Percentiles rank a stretch among this genome's conserved stretches.
Evolutionary conservation across 2,797 vertebrate species (phyloP).

Genomic region (Sparus aurata): DNA sequence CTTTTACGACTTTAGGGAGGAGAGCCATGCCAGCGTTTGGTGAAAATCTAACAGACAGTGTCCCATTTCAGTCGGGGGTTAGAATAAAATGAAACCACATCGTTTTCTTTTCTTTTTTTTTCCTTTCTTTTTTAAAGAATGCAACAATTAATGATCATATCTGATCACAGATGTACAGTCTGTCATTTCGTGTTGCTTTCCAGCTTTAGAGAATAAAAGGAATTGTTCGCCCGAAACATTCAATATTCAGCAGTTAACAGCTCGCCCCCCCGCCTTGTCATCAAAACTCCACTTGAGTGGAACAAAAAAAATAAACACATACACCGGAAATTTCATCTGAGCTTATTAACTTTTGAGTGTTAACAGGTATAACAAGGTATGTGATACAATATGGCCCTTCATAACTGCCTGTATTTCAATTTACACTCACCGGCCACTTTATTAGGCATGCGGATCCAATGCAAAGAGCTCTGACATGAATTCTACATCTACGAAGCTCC

Average conservation of each 20-base stretch:
- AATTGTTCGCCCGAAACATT: slow-evolving; percentile 26
- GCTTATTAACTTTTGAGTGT: not conserved
- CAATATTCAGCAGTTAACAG: slow-evolving; percentile 48
- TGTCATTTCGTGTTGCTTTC: slow-evolving; percentile 49
- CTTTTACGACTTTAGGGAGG: slow-evolving; percentile 63
- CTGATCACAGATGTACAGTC: slow-evolving; percentile 62
- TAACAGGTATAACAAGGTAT: not conserved
- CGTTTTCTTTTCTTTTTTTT: slow-evolving; percentile 13
- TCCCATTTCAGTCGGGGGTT: slow-evolving; percentile 46
- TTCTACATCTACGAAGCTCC: no score
- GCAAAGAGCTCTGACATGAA: no score
- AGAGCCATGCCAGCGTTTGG: slow-evolving; percentile 61
- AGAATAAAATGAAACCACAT: slow-evolving; percentile 46
- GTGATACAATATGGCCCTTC: not conserved
- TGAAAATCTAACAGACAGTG: slow-evolving; percentile 50
- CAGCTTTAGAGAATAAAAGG: slow-evolving; percentile 56
- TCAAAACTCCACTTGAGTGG: slow-evolving; percentile 11
- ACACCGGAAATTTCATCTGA: not conserved
- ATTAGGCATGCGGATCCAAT: no score
- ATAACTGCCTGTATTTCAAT: not conserved
- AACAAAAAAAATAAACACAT: slow-evolving; percentile 26
- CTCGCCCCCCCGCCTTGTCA: not conserved
- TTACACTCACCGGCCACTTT: no score
- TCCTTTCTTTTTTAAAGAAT: slow-evolving; percentile 14
- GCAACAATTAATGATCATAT: slow-evolving; percentile 47